Conservation (phyloP, 2,888 invertebrate genomes). For the Mimas tiliae region DNA sequence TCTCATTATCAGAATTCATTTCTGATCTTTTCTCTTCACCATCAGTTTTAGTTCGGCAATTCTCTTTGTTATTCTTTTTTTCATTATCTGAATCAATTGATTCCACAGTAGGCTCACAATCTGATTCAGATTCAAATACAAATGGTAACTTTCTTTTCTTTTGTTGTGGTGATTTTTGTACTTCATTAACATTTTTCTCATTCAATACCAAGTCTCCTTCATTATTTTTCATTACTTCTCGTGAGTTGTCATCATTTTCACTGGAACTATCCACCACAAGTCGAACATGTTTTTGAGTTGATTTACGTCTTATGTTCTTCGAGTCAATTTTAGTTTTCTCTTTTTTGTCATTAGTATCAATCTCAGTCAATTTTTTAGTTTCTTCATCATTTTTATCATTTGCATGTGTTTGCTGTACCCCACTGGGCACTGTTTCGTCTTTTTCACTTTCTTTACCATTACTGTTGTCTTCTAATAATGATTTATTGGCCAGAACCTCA, state of each 20-base stretch:
- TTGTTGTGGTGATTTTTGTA: neutral
- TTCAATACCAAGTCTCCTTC: neutral
- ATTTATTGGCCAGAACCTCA: neutral
- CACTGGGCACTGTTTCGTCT: neutral
- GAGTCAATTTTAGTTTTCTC: neutral
- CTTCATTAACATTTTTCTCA: neutral
- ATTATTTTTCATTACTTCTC: neutral
- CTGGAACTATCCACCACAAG: constrained; percentile 50
- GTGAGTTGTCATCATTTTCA: constrained; percentile 25
- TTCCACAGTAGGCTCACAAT: neutral
- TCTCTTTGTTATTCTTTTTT: constrained; percentile 29
- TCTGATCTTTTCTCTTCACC: constrained; percentile 18
- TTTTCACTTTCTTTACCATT: neutral
- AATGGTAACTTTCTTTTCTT: neutral
- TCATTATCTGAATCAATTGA: constrained; percentile 30
- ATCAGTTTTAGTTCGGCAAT: constrained; percentile 23
- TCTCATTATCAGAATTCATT: constrained; percentile 31
- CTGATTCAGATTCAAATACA: constrained; percentile 7
- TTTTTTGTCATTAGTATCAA: constrained; percentile 18
- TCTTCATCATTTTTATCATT: neutral
- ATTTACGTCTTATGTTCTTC: neutral
- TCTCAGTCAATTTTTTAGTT: neutral
- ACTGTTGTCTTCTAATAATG: neutral
- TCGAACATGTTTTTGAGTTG: constrained; percentile 37
- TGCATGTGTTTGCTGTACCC: neutral